Evolutionary conservation across 2,888 invertebrate genomes (phyloP).

Genomic region (Catocala fraxini): DNA sequence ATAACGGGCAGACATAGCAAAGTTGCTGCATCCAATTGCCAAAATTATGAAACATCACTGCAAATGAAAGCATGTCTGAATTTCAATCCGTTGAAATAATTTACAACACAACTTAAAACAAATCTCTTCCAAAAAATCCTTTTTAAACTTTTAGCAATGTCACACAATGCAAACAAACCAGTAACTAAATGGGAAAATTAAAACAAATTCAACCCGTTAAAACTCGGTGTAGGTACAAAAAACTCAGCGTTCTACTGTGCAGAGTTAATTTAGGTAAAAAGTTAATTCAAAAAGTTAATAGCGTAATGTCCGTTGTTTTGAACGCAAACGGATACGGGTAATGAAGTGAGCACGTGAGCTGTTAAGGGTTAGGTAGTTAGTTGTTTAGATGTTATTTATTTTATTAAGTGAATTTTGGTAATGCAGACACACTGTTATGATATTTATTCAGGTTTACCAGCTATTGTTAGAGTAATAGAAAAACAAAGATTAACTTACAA

Average conservation of each 20-base stretch:
- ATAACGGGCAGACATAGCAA: too few relatives aligned
- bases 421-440: too few relatives aligned
- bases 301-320: slow-evolving; percentile 45
- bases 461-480: too few relatives aligned
- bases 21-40: too few relatives aligned
- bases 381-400: background rate
- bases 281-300: slow-evolving; percentile 53
- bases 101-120: background rate
- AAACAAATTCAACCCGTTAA: slow-evolving; percentile 32
- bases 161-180: slow-evolving; percentile 6
- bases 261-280: slow-evolving; percentile 48
- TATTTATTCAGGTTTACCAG: too few relatives aligned
- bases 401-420: background rate
- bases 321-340: slow-evolving; percentile 44
- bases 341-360: slow-evolving; percentile 44
- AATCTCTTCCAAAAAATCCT: background rate
- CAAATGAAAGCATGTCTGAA: too few relatives aligned
- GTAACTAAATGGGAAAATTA: slow-evolving; percentile 6
- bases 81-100: too few relatives aligned
- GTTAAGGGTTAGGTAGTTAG: slow-evolving; percentile 34
- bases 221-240: slow-evolving; percentile 34
- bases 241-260: slow-evolving; percentile 19
- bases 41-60: too few relatives aligned
- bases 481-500: too few relatives aligned
- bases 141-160: background rate